phyloP scores from a whole-genome alignment of 2,113 vertebrate genomes.

The Columbina picui region DNA sequence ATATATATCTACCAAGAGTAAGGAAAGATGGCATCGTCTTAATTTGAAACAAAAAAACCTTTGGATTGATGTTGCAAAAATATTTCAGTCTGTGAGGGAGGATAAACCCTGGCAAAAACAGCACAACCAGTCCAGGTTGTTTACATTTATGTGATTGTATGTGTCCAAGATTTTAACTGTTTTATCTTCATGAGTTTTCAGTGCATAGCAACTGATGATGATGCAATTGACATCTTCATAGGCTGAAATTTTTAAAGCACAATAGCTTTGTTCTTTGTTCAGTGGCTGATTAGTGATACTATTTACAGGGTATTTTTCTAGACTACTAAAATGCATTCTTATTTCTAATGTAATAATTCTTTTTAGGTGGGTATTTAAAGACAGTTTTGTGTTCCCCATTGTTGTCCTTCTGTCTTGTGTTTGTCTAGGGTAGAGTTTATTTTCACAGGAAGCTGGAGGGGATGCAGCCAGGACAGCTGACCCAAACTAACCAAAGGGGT shows the following conservation, averaged over 20 bases:
- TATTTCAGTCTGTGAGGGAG: not conserved
- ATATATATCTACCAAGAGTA: not conserved
- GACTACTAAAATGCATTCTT: constrained; percentile 10
- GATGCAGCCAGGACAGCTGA: too few species aligned
- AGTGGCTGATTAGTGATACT: constrained; percentile 15
- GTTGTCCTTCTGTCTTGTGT: not conserved
- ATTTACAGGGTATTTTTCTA: constrained; percentile 37
- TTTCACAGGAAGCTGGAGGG: too few species aligned
- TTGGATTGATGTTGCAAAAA: not conserved
- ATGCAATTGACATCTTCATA: not conserved
- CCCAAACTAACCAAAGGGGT: too few species aligned
- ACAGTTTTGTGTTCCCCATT: not conserved
- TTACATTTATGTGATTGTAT: not conserved
- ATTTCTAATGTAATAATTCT: not conserved
- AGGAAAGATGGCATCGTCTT: fast-evolving
- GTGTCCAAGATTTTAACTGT: not conserved
- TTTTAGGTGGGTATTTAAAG: constrained; percentile 25
- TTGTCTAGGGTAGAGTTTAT: too few species aligned
- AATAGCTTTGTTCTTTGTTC: constrained; percentile 27
- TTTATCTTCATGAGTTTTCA: not conserved
- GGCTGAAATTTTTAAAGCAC: not conserved
- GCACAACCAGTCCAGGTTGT: not conserved
- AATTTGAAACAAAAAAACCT: not conserved
- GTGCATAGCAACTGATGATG: not conserved
- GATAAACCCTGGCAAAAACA: not conserved